Evolutionary conservation across 2,797 vertebrate genomes (phyloP), one percentile per base, ranked within the genome.

Genomic region (Hoplostethus mediterraneus): DNA sequence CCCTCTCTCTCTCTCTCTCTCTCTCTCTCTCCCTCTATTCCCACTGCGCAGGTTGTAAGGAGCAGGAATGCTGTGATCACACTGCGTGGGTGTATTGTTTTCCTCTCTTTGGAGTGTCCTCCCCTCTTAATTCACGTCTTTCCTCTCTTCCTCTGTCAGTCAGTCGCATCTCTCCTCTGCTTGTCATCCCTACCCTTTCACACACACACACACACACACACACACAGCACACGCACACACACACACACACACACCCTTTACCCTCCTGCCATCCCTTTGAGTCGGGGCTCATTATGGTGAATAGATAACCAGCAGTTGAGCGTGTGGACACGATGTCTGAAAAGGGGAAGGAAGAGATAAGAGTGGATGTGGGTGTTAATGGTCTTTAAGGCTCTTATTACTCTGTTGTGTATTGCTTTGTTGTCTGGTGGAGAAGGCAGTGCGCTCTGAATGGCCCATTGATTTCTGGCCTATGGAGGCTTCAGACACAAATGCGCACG

Each of bases 401-500:
- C 73, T 83, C 62, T 73, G 75, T 63, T 68, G 80, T 73, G 79
- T 66, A 73, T 86, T 69, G 63, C 75, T 88, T 86, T 89, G 82
- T 83, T 85, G 80, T 89, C 65, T 75, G 59, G 68, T 72, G 75
- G 77, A 76, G 74, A 75, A 64, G 69, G 65, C 60, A 57, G 66
- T 83, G 65, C 83, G 71, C 76, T 83, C 64, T 79, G 71, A 89
- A 90, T 82, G 83, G 72, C 59, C 77, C 83, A 91, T 92, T 87
- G 89, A 91, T 92, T 92, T 89, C 67, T 75, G 71, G 63, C 67
- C 16, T 82, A 64, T 81, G 75, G 74, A 84, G 77, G 60, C 59
- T 84, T 79, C 51, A 74, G 36, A 67, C 73, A 68, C 56, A 28
- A 52, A 48, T n/a, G 21, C 38, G 25, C 40, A 44, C 21, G 13